These are phyloP conservation scores for Sycophila texana DNA, from an alignment of 2,888 invertebrate genomes.

Conservation along the genomic window DNA sequence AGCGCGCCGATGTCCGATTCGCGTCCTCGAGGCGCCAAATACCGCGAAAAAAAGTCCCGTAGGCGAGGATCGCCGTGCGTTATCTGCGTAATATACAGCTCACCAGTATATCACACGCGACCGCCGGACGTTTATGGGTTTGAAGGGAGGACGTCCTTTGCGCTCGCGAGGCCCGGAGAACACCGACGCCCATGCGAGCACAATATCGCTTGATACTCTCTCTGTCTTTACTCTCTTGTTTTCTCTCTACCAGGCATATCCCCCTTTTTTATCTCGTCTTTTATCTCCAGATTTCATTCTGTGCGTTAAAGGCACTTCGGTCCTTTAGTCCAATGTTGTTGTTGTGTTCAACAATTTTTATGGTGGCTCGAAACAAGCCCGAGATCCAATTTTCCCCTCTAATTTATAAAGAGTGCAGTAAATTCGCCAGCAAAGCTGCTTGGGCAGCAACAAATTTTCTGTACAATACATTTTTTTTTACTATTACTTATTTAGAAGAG, in stretches of 20 bases:
- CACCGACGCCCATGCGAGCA: not conserved
- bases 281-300: not conserved
- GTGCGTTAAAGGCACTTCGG: too few relatives aligned
- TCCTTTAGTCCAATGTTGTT: too few relatives aligned
- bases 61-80: constrained; percentile 58
- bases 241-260: not conserved
- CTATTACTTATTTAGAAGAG: too few relatives aligned
- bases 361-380: too few relatives aligned
- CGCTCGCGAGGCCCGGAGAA: not conserved
- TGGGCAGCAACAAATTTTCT: not conserved
- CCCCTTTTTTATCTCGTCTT: not conserved
- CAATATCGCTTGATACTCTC: constrained; percentile 1
- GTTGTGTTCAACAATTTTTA: too few relatives aligned
- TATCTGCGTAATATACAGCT: constrained; percentile 69
- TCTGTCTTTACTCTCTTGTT: constrained; percentile 11
- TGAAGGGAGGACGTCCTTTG: constrained; percentile 57
- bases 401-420: too few relatives aligned
- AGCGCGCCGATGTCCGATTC: not conserved
- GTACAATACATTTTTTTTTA: too few relatives aligned
- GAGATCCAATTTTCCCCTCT: too few relatives aligned
- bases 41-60: constrained; percentile 32
- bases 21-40: constrained; percentile 51
- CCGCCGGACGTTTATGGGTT: constrained; percentile 67
- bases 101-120: constrained; percentile 66
- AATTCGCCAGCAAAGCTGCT: too few relatives aligned